Conservation (phyloP, 2,113 vertebrate species). For the Cryptotis parvus region DNA sequence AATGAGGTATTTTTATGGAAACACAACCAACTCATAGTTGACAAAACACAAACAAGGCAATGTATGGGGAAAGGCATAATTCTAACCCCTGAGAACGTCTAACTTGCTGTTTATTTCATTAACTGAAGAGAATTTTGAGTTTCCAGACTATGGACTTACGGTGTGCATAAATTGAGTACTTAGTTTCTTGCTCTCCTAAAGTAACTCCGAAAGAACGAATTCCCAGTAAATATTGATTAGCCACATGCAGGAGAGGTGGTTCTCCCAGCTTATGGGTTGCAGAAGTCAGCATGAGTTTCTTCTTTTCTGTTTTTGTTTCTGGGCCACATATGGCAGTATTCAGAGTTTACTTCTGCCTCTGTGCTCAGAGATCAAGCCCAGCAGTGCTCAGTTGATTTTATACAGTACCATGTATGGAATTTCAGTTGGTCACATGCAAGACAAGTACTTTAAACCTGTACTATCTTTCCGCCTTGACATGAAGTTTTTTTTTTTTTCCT, state of each 20-base stretch:
- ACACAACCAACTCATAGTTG: background rate
- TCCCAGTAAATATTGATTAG: background rate
- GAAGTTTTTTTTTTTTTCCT: no score
- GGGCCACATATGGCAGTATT: no score
- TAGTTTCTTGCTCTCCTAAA: background rate
- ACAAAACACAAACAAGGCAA: background rate
- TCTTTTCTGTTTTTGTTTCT: no score
- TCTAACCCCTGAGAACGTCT: background rate
- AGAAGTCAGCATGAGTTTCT: no score
- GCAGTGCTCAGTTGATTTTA: no score
- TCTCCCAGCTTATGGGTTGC: no score
- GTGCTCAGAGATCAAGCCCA: no score
- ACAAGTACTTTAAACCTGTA: no score
- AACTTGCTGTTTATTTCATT: background rate
- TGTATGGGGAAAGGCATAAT: background rate
- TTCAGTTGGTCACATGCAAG: no score
- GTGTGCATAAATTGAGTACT: background rate
- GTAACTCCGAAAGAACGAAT: background rate
- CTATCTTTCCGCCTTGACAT: no score
- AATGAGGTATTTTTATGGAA: conserved; percentile 1
- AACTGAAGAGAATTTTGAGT: conserved; percentile 20
- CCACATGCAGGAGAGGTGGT: background rate
- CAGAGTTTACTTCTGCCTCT: no score
- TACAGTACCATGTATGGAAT: no score
- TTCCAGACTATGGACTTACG: background rate